These are phyloP conservation scores for Drosophila nr. perissopoda DNA, from an alignment of 2,888 invertebrate species.

Conservation along the genomic window DNA sequence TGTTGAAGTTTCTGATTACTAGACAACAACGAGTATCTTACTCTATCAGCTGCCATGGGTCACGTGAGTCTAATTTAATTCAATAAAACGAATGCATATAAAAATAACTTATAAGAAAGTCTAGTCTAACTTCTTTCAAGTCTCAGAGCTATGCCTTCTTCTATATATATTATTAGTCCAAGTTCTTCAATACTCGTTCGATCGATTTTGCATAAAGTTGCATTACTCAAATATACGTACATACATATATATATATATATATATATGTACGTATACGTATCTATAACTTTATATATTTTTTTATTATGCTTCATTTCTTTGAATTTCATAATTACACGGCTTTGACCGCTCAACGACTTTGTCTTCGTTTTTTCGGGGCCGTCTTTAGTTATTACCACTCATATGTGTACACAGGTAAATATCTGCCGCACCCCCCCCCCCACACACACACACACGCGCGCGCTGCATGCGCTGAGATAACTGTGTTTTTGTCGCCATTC, in stretches of 20 bases:
- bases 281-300: slow-evolving; percentile 48
- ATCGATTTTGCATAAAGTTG: slow-evolving; percentile 4
- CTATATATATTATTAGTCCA: neutral
- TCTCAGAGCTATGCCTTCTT: neutral
- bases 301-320: slow-evolving; percentile 74
- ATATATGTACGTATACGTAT: slow-evolving; percentile 17
- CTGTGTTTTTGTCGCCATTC: slow-evolving; percentile 65
- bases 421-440: neutral
- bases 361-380: slow-evolving; percentile 42
- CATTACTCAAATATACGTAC: slow-evolving; percentile 2
- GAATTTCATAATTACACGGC: slow-evolving; percentile 79
- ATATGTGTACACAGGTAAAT: slow-evolving; percentile 42
- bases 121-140: rapidly evolving
- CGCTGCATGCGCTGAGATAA: slow-evolving; percentile 19
- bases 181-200: neutral
- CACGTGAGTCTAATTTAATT: neutral
- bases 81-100: neutral
- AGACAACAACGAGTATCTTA: neutral
- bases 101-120: neutral
- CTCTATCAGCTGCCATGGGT: too few species aligned
- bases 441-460: neutral
- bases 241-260: slow-evolving; percentile 39
- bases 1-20: neutral
- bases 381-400: slow-evolving; percentile 52
- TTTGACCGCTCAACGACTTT: slow-evolving; percentile 77